Evolutionary conservation across 2,888 invertebrate genomes (phyloP).

Genomic region (Tethea ocularis): DNA sequence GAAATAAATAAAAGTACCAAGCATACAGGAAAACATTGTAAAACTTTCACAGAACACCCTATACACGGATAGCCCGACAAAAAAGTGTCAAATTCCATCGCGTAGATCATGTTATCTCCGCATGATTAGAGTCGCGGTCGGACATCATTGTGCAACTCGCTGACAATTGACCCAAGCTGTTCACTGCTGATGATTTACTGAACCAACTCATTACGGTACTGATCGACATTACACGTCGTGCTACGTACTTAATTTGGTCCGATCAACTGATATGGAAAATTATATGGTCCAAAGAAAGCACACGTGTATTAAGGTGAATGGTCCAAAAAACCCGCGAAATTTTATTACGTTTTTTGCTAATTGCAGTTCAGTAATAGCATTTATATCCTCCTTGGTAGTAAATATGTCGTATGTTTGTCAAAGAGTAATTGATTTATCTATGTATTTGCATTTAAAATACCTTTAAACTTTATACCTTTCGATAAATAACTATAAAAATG

Average conservation of each 20-base stretch:
- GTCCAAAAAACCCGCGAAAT: too few relatives aligned
- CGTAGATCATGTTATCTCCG: constrained; percentile 49
- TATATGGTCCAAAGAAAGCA: neutral
- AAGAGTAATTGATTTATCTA: too few relatives aligned
- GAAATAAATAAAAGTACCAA: too few relatives aligned
- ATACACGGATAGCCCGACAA: constrained; percentile 33
- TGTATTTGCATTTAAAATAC: too few relatives aligned
- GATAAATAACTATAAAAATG: too few relatives aligned
- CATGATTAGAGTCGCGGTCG: constrained; percentile 51
- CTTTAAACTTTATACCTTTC: too few relatives aligned
- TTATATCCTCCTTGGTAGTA: too few relatives aligned
- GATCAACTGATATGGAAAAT: neutral
- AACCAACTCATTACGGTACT: neutral
- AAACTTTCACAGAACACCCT: constrained; percentile 27
- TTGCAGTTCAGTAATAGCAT: too few relatives aligned
- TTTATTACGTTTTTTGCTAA: too few relatives aligned
- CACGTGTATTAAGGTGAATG: too few relatives aligned
- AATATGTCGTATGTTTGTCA: too few relatives aligned
- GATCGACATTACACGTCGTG: neutral
- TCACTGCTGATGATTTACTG: constrained; percentile 11
- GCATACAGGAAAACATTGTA: too few relatives aligned
- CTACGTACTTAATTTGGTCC: neutral
- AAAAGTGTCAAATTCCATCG: constrained; percentile 47
- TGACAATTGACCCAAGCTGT: constrained; percentile 42
- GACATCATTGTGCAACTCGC: constrained; percentile 39